phyloP scores from a whole-genome alignment of 2,113 vertebrate species.

The Siphamia tubifer region DNA sequence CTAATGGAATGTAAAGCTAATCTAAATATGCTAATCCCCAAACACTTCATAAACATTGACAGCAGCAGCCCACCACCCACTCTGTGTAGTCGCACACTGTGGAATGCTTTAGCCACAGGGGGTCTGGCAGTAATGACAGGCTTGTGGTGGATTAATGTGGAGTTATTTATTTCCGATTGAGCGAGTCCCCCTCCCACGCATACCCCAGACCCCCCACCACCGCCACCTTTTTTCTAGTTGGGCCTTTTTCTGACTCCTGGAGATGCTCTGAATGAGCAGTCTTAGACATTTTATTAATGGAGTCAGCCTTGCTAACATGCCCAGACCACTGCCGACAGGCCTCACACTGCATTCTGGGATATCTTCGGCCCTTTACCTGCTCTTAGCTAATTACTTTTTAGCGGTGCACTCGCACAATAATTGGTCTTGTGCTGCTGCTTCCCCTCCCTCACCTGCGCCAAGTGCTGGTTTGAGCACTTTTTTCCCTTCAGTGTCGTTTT shows the following conservation, averaged over 20 bases:
- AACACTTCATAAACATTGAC: conserved; percentile 71
- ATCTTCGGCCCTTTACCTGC: conserved; percentile 80
- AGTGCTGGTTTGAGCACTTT: conserved; percentile 66
- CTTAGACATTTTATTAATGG: conserved; percentile 44
- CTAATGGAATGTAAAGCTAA: conserved; percentile 80
- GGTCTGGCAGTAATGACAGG: conserved; percentile 74
- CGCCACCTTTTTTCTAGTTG: background rate
- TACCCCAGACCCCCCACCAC: background rate
- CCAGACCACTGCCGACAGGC: conserved; percentile 47
- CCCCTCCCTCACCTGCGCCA: conserved; percentile 34
- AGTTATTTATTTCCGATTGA: conserved; percentile 79
- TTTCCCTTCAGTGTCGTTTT: conserved; percentile 49
- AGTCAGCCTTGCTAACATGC: conserved; percentile 37
- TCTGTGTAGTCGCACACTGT: conserved; percentile 60
- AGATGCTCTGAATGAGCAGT: conserved; percentile 30
- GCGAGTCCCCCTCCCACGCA: conserved; percentile 29
- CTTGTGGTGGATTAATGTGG: conserved; percentile 76
- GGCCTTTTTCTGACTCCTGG: conserved; percentile 46
- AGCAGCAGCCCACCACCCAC: conserved; percentile 58
- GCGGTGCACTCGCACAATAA: conserved; percentile 85
- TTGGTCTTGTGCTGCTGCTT: conserved; percentile 76
- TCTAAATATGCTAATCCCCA: conserved; percentile 81
- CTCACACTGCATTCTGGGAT: conserved; percentile 68
- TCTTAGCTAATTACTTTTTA: conserved; percentile 91
- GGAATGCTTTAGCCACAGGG: conserved; percentile 76